phyloP scores from a whole-genome alignment of 2,797 vertebrate genomes.

The Melopsittacus undulatus region DNA sequence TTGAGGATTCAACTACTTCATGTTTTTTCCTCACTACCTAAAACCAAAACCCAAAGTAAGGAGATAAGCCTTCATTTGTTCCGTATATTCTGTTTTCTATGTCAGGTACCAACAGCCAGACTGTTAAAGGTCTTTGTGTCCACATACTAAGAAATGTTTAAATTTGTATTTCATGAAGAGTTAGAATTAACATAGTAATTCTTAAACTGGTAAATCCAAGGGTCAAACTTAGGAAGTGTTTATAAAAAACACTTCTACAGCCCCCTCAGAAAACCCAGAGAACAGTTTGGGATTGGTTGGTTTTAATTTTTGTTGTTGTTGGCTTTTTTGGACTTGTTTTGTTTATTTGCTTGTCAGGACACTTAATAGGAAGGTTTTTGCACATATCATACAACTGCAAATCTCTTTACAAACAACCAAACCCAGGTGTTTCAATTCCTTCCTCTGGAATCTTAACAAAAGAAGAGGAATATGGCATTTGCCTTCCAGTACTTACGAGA shows the following conservation, averaged over 20 bases:
- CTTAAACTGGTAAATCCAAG: background rate
- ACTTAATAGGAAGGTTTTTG: background rate
- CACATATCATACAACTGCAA: background rate
- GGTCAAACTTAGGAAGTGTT: background rate
- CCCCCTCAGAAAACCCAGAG: background rate
- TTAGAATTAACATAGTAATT: background rate
- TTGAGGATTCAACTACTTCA: background rate
- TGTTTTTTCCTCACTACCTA: background rate
- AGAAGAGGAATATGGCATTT: background rate
- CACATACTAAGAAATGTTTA: background rate
- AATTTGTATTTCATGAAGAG: background rate
- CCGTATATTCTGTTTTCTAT: background rate
- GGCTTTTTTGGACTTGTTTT: background rate
- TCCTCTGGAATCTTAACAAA: background rate
- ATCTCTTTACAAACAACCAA: background rate
- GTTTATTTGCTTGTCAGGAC: background rate
- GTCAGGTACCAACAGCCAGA: background rate
- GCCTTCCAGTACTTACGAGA: conserved; percentile 8
- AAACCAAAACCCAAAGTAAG: background rate
- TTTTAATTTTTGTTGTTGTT: too few relatives aligned
- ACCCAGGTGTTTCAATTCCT: background rate
- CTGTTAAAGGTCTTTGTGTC: background rate
- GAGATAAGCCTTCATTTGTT: background rate
- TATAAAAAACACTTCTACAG: background rate
- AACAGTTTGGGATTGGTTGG: background rate